Conservation (phyloP, 2,888 invertebrate species). For the Teleiodes luculella region DNA sequence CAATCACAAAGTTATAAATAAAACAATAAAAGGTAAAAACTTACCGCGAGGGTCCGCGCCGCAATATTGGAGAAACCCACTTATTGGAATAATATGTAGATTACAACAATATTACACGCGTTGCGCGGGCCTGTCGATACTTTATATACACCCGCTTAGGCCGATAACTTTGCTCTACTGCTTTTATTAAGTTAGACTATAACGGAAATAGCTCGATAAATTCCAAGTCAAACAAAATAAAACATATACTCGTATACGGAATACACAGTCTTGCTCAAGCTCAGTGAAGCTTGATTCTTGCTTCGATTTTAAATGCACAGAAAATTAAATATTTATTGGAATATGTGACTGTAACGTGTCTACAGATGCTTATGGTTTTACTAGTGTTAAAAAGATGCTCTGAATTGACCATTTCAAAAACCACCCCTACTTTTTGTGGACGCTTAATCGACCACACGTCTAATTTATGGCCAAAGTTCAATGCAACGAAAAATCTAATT, state of each 20-base stretch:
- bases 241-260: too few species aligned
- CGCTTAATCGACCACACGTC: conserved; percentile 6
- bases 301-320: too few species aligned
- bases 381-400: too few species aligned
- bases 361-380: background rate
- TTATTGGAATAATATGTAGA: conserved; percentile 79
- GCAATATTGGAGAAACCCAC: conserved; percentile 71
- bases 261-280: too few species aligned
- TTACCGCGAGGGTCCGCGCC: conserved; percentile 57
- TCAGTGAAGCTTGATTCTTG: too few species aligned
- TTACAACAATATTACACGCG: conserved; percentile 69
- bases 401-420: conserved; percentile 1
- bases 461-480: conserved; percentile 11
- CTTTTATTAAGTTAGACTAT: background rate
- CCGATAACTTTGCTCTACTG: background rate
- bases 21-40: conserved; percentile 78
- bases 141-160: conserved; percentile 39
- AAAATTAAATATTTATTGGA: too few species aligned
- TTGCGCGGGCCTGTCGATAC: conserved; percentile 57
- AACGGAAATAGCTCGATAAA: too few species aligned
- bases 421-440: background rate
- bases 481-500: conserved; percentile 29
- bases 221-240: too few species aligned
- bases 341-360: too few species aligned
- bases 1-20: conserved; percentile 79